A percentile compares a stretch with the other conserved stretches of the same genome.
Evolutionary conservation across 1,140 invertebrate genomes (phyloP).

Genomic region (Chironomus tepperi): DNA sequence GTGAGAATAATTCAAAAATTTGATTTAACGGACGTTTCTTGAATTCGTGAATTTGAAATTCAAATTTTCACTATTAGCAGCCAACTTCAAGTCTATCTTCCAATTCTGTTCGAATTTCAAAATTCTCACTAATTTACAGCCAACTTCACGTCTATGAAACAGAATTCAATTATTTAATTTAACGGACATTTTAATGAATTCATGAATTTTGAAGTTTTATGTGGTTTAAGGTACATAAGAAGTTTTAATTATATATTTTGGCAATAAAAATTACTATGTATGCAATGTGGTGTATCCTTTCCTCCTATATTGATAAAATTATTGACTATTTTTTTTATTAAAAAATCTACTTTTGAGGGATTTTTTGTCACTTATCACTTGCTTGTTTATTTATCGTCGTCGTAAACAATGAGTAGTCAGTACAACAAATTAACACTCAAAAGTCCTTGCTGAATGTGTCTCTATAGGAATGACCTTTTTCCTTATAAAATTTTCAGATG

Average conservation of each 20-base stretch:
- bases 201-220: too few relatives aligned
- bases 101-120: too few relatives aligned
- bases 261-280: background rate
- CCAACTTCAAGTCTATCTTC: too few relatives aligned
- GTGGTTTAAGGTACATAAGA: background rate
- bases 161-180: background rate
- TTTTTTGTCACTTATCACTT: conserved; percentile 20
- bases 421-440: background rate
- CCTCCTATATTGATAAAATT: background rate
- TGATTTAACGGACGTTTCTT: too few relatives aligned
- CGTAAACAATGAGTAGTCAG: background rate
- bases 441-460: background rate
- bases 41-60: too few relatives aligned
- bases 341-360: background rate
- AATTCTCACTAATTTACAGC: too few relatives aligned
- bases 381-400: background rate
- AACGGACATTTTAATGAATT: too few relatives aligned
- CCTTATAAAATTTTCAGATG: background rate
- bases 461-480: conserved; percentile 8
- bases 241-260: background rate
- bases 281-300: background rate
- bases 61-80: too few relatives aligned
- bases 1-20: too few relatives aligned
- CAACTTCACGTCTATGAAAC: too few relatives aligned
- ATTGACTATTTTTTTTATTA: conserved; percentile 4